Percentiles rank a stretch among this genome's conserved stretches.
Evolutionary conservation across 2,888 invertebrate species (phyloP).

Genomic region (Atethmia centrago): DNA sequence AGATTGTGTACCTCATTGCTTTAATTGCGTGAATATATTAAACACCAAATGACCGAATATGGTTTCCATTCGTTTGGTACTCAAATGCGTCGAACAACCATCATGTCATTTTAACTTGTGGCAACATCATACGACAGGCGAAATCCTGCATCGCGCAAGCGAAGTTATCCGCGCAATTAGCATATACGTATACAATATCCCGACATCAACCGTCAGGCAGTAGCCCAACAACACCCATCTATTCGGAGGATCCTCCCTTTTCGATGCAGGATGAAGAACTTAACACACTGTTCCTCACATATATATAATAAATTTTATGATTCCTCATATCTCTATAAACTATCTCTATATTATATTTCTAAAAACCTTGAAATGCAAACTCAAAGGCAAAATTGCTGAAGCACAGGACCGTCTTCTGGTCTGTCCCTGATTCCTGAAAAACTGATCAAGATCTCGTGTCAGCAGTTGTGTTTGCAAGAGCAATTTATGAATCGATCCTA

Average conservation of each 20-base stretch:
- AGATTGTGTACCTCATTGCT: slow-evolving; percentile 7
- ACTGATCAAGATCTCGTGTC: background rate
- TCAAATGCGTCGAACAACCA: background rate
- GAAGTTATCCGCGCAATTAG: background rate
- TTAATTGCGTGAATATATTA: slow-evolving; percentile 12
- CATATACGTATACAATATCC: background rate
- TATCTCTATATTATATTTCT: too few relatives aligned
- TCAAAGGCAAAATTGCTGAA: background rate
- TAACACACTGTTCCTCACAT: background rate
- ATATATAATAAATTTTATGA: too few relatives aligned
- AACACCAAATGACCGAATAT: background rate
- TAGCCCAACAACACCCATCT: background rate
- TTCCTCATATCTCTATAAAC: too few relatives aligned
- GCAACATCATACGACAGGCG: background rate
- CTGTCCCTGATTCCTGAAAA: background rate
- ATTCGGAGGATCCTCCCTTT: background rate
- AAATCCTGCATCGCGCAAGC: background rate
- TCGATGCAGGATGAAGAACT: background rate
- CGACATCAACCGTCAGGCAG: background rate
- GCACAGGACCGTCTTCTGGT: too few relatives aligned
- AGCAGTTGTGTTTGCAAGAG: background rate
- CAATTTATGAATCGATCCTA: background rate
- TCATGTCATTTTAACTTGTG: background rate
- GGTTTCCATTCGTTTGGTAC: background rate
- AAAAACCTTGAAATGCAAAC: background rate